These are phyloP conservation scores for Columba livia DNA, from an alignment of 2,113 vertebrate species.

Conservation along the genomic window DNA sequence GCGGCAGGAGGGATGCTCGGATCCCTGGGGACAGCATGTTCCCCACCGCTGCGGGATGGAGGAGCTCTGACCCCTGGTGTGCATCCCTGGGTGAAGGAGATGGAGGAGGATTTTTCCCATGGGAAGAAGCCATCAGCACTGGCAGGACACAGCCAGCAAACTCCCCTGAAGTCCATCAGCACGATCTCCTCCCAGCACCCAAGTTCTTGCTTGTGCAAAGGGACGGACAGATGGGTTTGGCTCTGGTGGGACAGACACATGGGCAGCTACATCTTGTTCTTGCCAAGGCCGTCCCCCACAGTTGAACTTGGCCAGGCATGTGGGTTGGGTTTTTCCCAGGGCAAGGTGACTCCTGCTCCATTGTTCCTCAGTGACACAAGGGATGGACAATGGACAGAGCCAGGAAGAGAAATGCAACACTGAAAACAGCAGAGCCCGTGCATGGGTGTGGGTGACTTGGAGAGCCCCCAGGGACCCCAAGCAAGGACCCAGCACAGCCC, in stretches of 20 bases:
- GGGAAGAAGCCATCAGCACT: neutral
- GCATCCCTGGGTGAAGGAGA: neutral
- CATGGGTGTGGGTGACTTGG: fast-evolving
- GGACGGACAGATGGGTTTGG: fast-evolving
- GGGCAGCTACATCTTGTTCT: fast-evolving
- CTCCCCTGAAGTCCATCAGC: neutral
- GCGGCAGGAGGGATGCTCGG: neutral
- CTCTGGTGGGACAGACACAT: neutral
- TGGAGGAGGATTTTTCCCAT: neutral
- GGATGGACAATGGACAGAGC: fast-evolving
- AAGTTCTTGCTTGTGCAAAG: neutral
- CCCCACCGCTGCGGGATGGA: fast-evolving
- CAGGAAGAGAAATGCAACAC: neutral
- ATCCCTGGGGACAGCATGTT: fast-evolving
- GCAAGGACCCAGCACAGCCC: fast-evolving
- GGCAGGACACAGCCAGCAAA: neutral
- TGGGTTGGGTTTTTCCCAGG: neutral
- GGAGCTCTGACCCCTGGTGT: fast-evolving
- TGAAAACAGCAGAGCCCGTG: neutral
- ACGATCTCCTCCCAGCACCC: neutral
- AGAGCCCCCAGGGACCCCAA: neutral
- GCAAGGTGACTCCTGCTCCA: neutral
- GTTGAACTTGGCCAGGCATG: fast-evolving
- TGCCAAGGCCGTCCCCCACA: fast-evolving
- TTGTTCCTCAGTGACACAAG: neutral